phyloP scores from a whole-genome alignment of 1,140 invertebrate species.

The Homalodisca vitripennis region DNA sequence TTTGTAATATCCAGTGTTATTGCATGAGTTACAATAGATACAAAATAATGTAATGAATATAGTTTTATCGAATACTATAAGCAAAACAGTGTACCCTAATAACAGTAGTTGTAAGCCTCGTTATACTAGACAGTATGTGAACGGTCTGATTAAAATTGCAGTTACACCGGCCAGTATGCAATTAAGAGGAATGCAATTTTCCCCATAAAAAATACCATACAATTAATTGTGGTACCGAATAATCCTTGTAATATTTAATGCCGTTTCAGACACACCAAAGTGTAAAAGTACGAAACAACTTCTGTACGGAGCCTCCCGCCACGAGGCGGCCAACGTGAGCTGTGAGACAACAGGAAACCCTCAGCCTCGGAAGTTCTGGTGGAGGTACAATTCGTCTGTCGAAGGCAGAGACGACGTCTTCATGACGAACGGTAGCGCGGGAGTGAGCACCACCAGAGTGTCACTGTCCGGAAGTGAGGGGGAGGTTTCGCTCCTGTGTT shows the following conservation, averaged over 20 bases:
- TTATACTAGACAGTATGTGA: no score
- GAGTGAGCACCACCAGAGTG: not conserved
- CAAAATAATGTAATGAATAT: no score
- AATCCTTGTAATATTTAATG: not conserved
- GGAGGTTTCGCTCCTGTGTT: not conserved
- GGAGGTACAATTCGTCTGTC: not conserved
- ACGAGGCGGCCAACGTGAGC: not conserved
- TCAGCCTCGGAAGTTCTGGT: not conserved
- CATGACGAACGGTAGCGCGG: not conserved
- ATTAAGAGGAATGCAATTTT: no score
- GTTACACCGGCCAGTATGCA: no score
- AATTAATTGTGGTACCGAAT: no score
- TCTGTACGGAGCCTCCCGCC: not conserved
- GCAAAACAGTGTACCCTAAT: no score
- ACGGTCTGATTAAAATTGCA: no score
- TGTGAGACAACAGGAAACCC: not conserved
- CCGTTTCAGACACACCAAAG: conserved; percentile 6
- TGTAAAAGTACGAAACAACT: not conserved
- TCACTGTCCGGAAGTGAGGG: not conserved
- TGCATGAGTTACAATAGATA: no score
- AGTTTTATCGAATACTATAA: no score
- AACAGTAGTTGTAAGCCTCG: no score
- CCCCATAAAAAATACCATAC: no score
- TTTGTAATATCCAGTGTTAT: no score
- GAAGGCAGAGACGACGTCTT: not conserved